Base-by-base conservation (phyloP, 2,888 invertebrate species). In the Ephialtes manifestator region DNA sequence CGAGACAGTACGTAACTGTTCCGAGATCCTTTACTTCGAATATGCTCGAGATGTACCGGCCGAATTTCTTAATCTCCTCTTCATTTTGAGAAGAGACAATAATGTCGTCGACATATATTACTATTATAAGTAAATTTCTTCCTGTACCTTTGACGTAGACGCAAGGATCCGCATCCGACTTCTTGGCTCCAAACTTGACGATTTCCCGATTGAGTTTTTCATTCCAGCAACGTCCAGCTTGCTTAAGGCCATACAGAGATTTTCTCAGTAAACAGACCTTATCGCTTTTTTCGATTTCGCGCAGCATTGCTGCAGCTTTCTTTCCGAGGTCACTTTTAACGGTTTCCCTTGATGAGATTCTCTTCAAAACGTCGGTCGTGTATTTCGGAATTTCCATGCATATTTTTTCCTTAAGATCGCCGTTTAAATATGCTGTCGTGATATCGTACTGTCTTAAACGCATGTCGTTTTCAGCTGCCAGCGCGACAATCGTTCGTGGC, bases 121-220 rank as follows among this genome's bases (percentile, higher is more conserved):
- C 43, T 11, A 81, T 51, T 20, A 81, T 39, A 1, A 72, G 39
- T 20, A 81, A 13, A 10, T 74, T 74, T 1, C 53, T 24, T 39
- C 53, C 67, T n/a, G 20, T 10, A 35, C 28, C 65, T 39, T 65
- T 65, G 43, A 43, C 20, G 24, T 75, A 81, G 7, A 68, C 48
- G n/a, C 65, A 65, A 20, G 43, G 43, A 43, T 65, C 65, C 13
- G 89, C 81, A n/a, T 88, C 86, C 18, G 84, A 87, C 43, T 89
- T 81, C 28, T 53, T 65, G 86, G 90, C 88, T 28, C 85, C 83
- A 74, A 88, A 90, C 10, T 87, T 75, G 43, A 83, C 72, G 24
- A 90, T 75, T 28, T 87, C 43, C 31, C 87, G 85, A 11, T 80
- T 78, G n/a, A 90, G 84, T 51, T 87, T 88, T 35, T 77, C 84